These are phyloP conservation scores for Dicrurus megarhynchus DNA, from an alignment of 2,113 vertebrate genomes.

Conservation along the genomic window DNA sequence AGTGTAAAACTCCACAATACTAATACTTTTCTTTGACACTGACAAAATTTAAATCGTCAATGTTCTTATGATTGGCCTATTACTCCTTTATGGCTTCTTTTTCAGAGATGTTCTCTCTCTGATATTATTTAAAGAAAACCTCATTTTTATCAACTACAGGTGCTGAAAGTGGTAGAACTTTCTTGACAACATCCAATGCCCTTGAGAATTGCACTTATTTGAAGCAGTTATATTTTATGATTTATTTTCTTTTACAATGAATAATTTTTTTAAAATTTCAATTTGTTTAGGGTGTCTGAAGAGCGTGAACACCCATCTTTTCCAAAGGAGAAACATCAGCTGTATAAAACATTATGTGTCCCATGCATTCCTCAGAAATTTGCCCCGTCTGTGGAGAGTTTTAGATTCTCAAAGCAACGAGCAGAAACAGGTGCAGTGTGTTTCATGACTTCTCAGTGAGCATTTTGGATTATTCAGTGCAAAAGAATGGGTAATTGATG, in stretches of 20 bases:
- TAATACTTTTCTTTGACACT: neutral
- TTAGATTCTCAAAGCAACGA: conserved; percentile 30
- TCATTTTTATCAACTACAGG: neutral
- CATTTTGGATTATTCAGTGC: neutral
- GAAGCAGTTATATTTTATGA: neutral
- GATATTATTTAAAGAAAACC: neutral
- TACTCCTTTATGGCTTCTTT: neutral
- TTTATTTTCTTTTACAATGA: neutral
- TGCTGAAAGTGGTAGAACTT: neutral
- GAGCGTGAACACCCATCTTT: neutral
- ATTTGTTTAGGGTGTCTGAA: conserved; percentile 61
- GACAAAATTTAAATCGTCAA: neutral
- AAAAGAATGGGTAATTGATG: neutral
- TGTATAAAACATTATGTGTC: conserved; percentile 30
- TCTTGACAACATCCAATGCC: neutral
- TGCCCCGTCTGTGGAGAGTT: conserved; percentile 23
- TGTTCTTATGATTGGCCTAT: neutral
- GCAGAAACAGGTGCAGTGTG: conserved; percentile 60
- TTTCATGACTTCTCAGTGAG: neutral
- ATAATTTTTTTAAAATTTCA: neutral
- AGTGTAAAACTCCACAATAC: neutral
- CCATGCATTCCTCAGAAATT: conserved; percentile 49
- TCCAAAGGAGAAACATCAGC: conserved; percentile 43
- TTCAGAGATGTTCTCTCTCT: neutral
- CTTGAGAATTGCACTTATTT: neutral